A percentile compares a stretch with the other conserved stretches of the same genome.
Conservation (phyloP, 2,888 invertebrate species). For the Pseudococcus viburni region DNA sequence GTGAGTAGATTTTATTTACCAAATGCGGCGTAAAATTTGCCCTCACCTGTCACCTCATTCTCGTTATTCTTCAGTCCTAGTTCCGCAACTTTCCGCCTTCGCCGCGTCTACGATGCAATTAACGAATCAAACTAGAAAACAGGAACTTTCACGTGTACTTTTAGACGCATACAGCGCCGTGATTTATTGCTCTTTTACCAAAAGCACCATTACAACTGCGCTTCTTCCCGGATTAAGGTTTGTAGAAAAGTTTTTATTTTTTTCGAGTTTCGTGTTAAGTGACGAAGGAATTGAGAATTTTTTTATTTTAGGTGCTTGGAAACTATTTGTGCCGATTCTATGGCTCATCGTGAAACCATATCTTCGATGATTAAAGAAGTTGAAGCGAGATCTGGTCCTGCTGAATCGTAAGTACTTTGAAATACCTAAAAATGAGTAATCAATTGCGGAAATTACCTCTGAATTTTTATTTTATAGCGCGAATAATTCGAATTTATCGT, state of each 20-base stretch:
- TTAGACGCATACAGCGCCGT: conserved; percentile 78
- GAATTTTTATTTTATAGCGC: conserved; percentile 68
- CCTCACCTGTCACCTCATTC: conserved; percentile 47
- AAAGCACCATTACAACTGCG: conserved; percentile 72
- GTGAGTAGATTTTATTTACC: conserved; percentile 67
- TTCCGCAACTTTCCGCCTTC: conserved; percentile 76
- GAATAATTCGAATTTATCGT: conserved; percentile 70
- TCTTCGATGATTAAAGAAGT: conserved; percentile 74
- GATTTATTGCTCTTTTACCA: conserved; percentile 74
- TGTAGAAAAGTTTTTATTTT: conserved; percentile 62
- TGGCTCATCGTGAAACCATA: conserved; percentile 74
- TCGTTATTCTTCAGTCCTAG: conserved; percentile 74
- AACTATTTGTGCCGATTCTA: conserved; percentile 72
- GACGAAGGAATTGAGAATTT: too few relatives aligned
- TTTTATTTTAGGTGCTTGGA: conserved; percentile 72
- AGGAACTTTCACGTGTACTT: conserved; percentile 76
- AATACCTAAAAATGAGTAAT: not conserved
- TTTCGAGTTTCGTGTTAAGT: not conserved
- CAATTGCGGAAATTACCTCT: not conserved
- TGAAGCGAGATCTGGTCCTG: conserved; percentile 72
- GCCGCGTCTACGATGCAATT: conserved; percentile 75
- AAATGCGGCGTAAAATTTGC: not conserved
- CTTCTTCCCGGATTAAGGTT: conserved; percentile 75
- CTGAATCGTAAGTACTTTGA: conserved; percentile 70
- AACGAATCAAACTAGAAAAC: conserved; percentile 74